Evolutionary conservation across 2,113 vertebrate genomes (phyloP), one percentile per base, ranked within the genome.

Genomic region (Morone saxatilis): DNA sequence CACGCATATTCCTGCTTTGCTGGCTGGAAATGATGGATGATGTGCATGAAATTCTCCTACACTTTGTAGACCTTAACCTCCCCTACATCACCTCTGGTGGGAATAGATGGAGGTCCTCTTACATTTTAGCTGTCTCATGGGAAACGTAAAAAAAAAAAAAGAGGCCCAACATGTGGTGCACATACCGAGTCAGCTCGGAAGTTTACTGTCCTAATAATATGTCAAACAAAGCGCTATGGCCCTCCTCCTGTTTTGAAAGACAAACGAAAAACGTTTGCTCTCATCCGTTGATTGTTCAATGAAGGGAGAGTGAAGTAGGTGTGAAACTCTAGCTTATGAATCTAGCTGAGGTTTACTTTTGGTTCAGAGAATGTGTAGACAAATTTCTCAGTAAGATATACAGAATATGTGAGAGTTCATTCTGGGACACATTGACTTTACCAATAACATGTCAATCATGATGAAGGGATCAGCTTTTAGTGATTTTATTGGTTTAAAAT

Each of bases 11-110:
- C 71, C 60, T 66, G 76, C 62, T 74, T 85, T 77, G 41, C 66
- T 71, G n/a, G 71, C 78, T 86, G 75, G 59, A 91, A 88, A 93
- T 93, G 91, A 93, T 94, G 88, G 92, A 93, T 90, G 83, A 73
- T 88, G 84, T 87, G 87, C 87, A 88, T 87, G 85, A 87, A 91
- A 93, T 91, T 84, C 86, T 81, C 79, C 67, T 83, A 61, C 84
- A 83, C 79, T 79, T 74, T 83, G 74, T 66, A 72, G 76, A 87
- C 88, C 80, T 79, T 80, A 81, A 63, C 76, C 78, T 91, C 89
- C 86, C 66, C 84, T 86, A 60, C 85, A 82, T 87, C 76, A 76
- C 74, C 63, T 73, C 89, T 69, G 59, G 71, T 53, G 92, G 88
- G 89, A 93, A 84, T 86, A 91, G 85, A 67, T 87, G 81, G 89